Evolutionary conservation across 2,888 invertebrate genomes (phyloP), one percentile per base, ranked within the genome.

Genomic region (Drosophila meridiana): DNA sequence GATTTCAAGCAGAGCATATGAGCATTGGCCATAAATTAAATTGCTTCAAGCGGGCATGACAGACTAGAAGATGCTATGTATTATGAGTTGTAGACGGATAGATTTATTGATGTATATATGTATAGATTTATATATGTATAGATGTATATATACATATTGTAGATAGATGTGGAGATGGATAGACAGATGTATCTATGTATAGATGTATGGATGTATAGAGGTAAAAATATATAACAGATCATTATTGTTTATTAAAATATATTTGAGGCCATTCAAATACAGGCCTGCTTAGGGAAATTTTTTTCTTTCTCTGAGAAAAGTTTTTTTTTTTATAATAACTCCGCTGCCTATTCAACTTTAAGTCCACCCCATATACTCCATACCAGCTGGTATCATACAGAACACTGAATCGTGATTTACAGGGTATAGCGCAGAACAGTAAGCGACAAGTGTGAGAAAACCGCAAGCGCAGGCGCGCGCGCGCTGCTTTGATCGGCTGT

Each of bases 401-500:
- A 13, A 11, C 4, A 4, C 4, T 13, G 4, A 11, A 38, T 38
- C 3, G 11, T 36, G 9, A 36, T 36, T 32, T 32, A 45, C 45
- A 66, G 65, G 20, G 65, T 52, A 52, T 66, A n/a, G 8, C 9
- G 40, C 26, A 32, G 14, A 13, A 7, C 9, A 62, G 36, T 7
- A 42, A 32, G 2, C 6, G 14, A 26, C 4, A 43, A 38, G 45
- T 52, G 47, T 57, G 43, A 66, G 53, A 67, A 64, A 48, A 30
- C 8, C 38, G 53, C 42, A 26, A 34, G 36, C 55, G 55, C 42
- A 20, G 7, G 43, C 34, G 60, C 34, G 34, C 32, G 40, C 20
- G n/a, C n/a, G 8, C 32, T 20, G 47, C 48, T 48, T 58, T 72
- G 60, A 61, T 47, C 69, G 67, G 59, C 52, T 69, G 78, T 68